These are phyloP conservation scores for Oncopodura yosiiana DNA, from an alignment of 1,140 invertebrate genomes.

Conservation along the genomic window DNA sequence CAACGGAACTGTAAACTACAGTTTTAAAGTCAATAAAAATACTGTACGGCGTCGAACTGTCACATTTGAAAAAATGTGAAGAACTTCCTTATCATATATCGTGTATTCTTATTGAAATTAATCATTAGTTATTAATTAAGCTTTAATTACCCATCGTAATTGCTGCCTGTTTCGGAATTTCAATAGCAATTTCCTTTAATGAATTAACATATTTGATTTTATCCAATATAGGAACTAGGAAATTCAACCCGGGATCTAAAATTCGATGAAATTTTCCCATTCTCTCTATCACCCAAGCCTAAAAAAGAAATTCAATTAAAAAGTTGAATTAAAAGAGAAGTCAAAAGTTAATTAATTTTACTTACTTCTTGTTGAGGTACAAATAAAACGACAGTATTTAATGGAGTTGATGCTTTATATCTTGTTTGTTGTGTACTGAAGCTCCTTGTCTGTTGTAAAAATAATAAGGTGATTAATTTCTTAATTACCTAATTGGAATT, in stretches of 20 bases:
- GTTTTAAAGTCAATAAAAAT: too few relatives aligned
- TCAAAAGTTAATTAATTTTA: slow-evolving; percentile 4
- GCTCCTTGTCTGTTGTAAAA: too few relatives aligned
- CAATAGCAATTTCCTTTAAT: slow-evolving; percentile 98
- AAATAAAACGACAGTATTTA: slow-evolving; percentile 93
- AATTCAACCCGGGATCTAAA: slow-evolving; percentile 86
- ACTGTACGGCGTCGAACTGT: too few relatives aligned
- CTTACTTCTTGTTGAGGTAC: slow-evolving; percentile 94
- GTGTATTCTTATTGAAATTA: background rate
- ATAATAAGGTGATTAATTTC: too few relatives aligned
- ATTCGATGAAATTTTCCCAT: slow-evolving; percentile 96
- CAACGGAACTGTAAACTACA: too few relatives aligned
- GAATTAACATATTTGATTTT: slow-evolving; percentile 95
- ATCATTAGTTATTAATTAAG: slow-evolving; percentile 15
- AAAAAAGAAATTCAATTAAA: slow-evolving; percentile 31
- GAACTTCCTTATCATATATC: too few relatives aligned
- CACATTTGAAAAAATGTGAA: too few relatives aligned
- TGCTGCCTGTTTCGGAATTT: slow-evolving; percentile 96
- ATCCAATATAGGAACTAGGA: slow-evolving; percentile 86
- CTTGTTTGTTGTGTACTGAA: slow-evolving; percentile 35
- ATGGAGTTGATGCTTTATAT: slow-evolving; percentile 57
- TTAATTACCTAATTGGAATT: too few relatives aligned
- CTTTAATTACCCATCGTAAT: slow-evolving; percentile 73
- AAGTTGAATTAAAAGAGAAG: slow-evolving; percentile 10
- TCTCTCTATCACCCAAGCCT: slow-evolving; percentile 96